These are phyloP conservation scores for Hylomyscus alleni DNA, from an alignment of 2,797 vertebrate genomes.

Conservation along the genomic window DNA sequence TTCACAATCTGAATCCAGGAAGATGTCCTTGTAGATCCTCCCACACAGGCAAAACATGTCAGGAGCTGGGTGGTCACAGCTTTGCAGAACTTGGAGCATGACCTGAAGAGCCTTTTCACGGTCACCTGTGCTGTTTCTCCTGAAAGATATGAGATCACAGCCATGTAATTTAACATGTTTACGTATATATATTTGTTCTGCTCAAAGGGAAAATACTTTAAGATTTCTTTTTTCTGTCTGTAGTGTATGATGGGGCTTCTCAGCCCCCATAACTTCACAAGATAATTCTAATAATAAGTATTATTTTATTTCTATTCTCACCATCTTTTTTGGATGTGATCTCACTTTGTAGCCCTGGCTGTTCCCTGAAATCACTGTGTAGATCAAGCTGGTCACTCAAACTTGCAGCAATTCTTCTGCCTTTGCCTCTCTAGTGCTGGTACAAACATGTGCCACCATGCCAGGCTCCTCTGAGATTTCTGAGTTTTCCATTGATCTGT, in stretches of 20 bases:
- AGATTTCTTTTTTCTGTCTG: background rate
- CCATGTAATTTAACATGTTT: background rate
- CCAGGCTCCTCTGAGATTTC: background rate
- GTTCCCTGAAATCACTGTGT: background rate
- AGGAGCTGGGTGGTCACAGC: constrained; percentile 94
- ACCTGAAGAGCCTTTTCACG: constrained; percentile 95
- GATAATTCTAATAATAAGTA: background rate
- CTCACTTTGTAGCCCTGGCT: background rate
- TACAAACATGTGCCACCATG: background rate
- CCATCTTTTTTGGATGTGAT: background rate
- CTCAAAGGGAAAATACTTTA: background rate
- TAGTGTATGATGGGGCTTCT: background rate
- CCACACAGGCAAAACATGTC: constrained; percentile 99
- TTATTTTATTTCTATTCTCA: background rate
- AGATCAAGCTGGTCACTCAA: background rate
- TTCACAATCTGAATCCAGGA: constrained; percentile 96
- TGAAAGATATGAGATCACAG: constrained; percentile 82
- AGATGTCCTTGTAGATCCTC: constrained; percentile 98
- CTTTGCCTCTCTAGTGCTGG: background rate
- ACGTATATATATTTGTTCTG: background rate
- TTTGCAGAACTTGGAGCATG: constrained; percentile 95
- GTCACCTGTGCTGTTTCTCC: constrained; percentile 95
- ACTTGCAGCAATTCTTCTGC: background rate
- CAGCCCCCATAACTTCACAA: background rate
- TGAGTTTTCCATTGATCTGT: background rate